phyloP scores from a whole-genome alignment of 2,797 vertebrate species.

The Rhincodon typus region DNA sequence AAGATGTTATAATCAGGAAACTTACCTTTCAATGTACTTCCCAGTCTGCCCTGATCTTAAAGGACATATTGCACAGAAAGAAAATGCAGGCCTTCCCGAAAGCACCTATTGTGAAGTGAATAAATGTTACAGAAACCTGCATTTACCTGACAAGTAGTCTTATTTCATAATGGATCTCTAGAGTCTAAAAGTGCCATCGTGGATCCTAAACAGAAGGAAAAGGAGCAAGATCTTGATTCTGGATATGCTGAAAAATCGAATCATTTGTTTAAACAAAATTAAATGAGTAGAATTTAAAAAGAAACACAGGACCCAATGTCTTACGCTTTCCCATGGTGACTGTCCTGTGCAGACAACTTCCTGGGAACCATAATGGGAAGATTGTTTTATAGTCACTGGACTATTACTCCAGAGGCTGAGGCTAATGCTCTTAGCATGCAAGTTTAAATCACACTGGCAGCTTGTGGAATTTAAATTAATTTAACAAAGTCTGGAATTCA shows the following conservation, averaged over 20 bases:
- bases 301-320: neutral
- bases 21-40: too few species aligned
- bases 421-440: too few species aligned
- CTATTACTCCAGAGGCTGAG: too few species aligned
- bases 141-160: neutral
- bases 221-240: neutral
- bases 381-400: too few species aligned
- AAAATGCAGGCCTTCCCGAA: too few species aligned
- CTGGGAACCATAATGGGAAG: too few species aligned
- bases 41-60: neutral
- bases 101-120: too few species aligned
- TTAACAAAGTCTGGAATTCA: too few species aligned
- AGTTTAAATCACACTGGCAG: too few species aligned
- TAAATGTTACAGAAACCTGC: neutral
- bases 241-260: neutral
- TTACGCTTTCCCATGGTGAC: neutral
- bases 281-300: neutral
- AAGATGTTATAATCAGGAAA: too few species aligned
- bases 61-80: too few species aligned
- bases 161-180: neutral
- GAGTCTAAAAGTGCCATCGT: neutral
- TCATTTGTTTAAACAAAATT: neutral
- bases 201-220: neutral
- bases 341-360: neutral
- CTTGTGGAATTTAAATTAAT: too few species aligned